Percentiles rank a stretch among this genome's conserved stretches.
These are phyloP conservation scores for Geococcyx californianus DNA, from an alignment of 2,113 vertebrate species.

Conservation along the genomic window DNA sequence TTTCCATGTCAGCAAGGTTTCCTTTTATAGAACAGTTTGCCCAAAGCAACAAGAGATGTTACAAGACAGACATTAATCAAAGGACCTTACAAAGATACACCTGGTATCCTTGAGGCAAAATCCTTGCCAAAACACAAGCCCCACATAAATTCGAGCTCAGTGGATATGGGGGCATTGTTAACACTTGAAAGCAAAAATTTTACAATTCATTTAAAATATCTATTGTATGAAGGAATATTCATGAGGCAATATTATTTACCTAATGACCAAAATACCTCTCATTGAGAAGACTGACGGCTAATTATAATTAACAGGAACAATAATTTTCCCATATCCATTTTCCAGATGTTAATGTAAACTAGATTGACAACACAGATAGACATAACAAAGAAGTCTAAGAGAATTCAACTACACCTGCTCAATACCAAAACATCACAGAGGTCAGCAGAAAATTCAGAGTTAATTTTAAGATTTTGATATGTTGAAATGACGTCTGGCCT, in stretches of 20 bases:
- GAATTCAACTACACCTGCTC: conserved; percentile 52
- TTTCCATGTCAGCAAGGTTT: conserved; percentile 68
- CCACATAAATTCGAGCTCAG: not conserved
- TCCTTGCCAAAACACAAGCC: conserved; percentile 5
- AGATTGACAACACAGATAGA: conserved; percentile 49
- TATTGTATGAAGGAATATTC: conserved; percentile 22
- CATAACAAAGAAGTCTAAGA: conserved; percentile 52
- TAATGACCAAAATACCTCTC: conserved; percentile 51
- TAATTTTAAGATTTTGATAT: conserved; percentile 59
- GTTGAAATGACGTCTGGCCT: conserved; percentile 47
- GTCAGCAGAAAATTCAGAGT: conserved; percentile 53
- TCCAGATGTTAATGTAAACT: conserved; percentile 47
- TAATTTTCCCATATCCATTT: conserved; percentile 47
- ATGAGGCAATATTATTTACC: conserved; percentile 9
- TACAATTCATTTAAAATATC: not conserved
- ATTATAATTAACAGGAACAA: conserved; percentile 64
- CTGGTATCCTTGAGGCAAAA: conserved; percentile 35
- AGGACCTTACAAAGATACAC: not conserved
- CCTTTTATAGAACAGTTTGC: conserved; percentile 41
- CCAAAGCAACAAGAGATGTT: conserved; percentile 33
- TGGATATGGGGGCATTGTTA: not conserved
- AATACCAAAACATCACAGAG: conserved; percentile 44
- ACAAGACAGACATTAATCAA: conserved; percentile 13
- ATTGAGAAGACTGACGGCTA: conserved; percentile 54
- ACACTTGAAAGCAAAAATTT: conserved; percentile 31